Base-by-base conservation (phyloP, 2,888 invertebrate species). In the Nipponacmea schrenckii region DNA sequence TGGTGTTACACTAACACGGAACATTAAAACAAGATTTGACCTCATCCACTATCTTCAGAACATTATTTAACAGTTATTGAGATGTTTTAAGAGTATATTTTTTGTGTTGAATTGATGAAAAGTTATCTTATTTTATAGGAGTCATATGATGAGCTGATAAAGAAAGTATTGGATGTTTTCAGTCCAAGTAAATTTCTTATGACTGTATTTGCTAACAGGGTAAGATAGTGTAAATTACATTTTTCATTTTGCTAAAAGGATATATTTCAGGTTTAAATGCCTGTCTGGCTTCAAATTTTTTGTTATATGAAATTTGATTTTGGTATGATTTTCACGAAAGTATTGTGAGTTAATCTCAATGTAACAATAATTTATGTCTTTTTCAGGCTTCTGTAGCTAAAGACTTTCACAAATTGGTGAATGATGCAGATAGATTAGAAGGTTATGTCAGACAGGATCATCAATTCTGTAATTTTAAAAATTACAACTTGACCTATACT, bases 161-260 rank as follows among this genome's bases (percentile, higher is more conserved):
- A 92, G 70, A 93, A 94, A 80, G 95, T 98, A 64, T 91, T 97
- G 79, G 92, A 93, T 64, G 94, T 95, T 64, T 98, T 98, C 91
- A 92, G 94, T 74, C 97, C 97, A 0, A 94, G 93, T 79, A 96
- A 96, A 89, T 96, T 97, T 90, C 94, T 97, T 80, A 92, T 98
- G 83, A 98, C 97, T 26, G 92, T 98, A 69, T 97, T 98, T 90
- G 94, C 97, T 17, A 97, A 97, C 87, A 94, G 96, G 92, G 96
- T 96, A 83, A 89, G 90, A 77, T 17, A 15, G 46, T 66, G 48
- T 2, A 20, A 27, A 39, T 27, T 17, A 20, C 24, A 17, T 62
- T 20, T 4, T 64, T 10, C n/a, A 14, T 64, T 64, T 48, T 50
- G 26, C 48, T 10, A 26, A 17, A 27, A 62, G 17, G 8, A 17